Percentiles rank a stretch among this genome's conserved stretches.
phyloP scores from a whole-genome alignment of 2,797 vertebrate species.

The Todus mexicanus region DNA sequence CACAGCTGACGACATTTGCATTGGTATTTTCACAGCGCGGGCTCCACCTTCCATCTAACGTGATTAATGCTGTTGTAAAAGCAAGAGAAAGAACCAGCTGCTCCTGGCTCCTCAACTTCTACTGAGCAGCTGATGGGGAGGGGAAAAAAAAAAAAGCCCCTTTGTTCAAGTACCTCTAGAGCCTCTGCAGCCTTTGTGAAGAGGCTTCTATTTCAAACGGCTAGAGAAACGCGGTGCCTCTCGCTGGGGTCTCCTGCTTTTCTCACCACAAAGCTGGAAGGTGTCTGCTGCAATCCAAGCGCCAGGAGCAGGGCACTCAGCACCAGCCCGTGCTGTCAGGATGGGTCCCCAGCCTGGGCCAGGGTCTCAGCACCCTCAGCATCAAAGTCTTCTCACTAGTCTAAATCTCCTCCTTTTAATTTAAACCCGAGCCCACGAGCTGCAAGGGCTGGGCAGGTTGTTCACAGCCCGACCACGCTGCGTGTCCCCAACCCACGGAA shows the following conservation, averaged over 20 bases:
- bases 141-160: background rate
- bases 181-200: background rate
- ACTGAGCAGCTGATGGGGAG: conserved; percentile 24
- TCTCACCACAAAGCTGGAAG: background rate
- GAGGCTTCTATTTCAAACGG: background rate
- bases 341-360: background rate
- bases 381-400: background rate
- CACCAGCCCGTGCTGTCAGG: background rate
- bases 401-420: background rate
- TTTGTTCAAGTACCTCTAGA: conserved; percentile 22
- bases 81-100: conserved; percentile 45
- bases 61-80: conserved; percentile 40
- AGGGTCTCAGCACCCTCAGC: background rate
- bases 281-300: background rate
- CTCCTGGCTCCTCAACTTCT: conserved; percentile 19
- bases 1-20: background rate
- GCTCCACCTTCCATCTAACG: conserved; percentile 22
- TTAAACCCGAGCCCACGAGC: too few species aligned
- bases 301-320: background rate
- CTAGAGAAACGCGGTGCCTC: rapidly evolving
- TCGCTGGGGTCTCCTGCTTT: background rate
- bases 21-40: background rate
- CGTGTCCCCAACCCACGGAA: background rate
- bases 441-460: background rate
- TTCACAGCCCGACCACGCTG: background rate